Conservation (phyloP, 2,888 invertebrate species). For the Schizotus pectinicornis region DNA sequence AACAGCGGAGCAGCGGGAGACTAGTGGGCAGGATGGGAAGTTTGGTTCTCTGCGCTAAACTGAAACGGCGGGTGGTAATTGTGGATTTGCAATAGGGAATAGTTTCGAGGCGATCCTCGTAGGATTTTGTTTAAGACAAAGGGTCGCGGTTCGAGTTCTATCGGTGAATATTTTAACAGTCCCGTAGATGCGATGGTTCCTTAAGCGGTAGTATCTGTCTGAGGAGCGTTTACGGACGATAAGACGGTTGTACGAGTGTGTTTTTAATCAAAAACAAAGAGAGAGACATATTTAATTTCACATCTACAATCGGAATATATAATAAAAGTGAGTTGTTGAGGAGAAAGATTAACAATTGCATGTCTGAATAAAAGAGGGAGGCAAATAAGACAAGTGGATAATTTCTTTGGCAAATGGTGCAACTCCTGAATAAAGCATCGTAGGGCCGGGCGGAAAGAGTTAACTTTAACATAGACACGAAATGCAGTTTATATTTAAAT, state of each 20-base stretch:
- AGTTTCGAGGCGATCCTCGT: too few species aligned
- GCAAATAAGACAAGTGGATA: constrained; percentile 55
- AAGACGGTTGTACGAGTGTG: constrained; percentile 26
- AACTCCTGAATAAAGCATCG: constrained; percentile 52
- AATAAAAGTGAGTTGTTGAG: constrained; percentile 46
- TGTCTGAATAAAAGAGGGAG: constrained; percentile 48
- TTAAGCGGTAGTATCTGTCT: constrained; percentile 15
- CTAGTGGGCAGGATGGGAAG: too few species aligned
- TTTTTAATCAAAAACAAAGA: constrained; percentile 45
- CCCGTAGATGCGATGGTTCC: background rate
- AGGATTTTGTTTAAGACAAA: too few species aligned
- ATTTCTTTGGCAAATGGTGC: constrained; percentile 55
- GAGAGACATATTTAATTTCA: constrained; percentile 51
- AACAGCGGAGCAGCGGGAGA: too few species aligned
- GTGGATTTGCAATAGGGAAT: too few species aligned
- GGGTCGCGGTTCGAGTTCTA: too few species aligned
- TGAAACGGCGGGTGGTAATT: too few species aligned
- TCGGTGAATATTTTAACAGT: too few species aligned
- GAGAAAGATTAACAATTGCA: constrained; percentile 52
- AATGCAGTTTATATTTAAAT: constrained; percentile 51
- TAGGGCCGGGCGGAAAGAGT: constrained; percentile 26
- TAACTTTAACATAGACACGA: constrained; percentile 43
- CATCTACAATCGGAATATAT: constrained; percentile 48
- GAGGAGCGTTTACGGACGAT: constrained; percentile 13
- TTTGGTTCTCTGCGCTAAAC: too few species aligned